phyloP scores from a whole-genome alignment of 2,113 vertebrate genomes.

The Vidua macroura region DNA sequence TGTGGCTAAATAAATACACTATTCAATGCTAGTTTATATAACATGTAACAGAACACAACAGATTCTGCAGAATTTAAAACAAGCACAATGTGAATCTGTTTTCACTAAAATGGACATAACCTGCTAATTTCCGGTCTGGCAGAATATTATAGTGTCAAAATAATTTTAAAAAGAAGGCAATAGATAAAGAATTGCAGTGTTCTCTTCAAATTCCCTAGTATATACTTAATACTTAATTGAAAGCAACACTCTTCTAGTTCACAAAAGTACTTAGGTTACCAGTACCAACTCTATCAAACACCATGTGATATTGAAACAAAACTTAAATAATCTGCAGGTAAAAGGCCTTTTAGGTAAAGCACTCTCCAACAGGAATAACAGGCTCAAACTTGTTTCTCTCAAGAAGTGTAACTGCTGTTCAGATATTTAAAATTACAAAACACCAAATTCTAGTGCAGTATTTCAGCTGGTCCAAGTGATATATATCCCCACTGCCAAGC shows the following conservation, averaged over 20 bases:
- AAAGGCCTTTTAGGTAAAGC: background rate
- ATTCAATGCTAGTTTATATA: background rate
- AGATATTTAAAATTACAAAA: background rate
- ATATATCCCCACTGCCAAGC: background rate
- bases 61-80: conserved; percentile 15
- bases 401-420: background rate
- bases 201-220: background rate
- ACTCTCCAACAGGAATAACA: background rate
- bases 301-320: background rate
- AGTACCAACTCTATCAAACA: background rate
- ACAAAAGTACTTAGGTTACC: background rate
- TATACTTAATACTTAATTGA: background rate
- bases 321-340: background rate
- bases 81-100: background rate
- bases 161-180: background rate
- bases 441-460: background rate
- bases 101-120: conserved; percentile 4
- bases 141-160: background rate
- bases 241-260: background rate
- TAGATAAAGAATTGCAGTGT: background rate
- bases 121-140: background rate
- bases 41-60: background rate
- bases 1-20: background rate
- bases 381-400: conserved; percentile 7
- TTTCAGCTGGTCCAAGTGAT: background rate